A percentile compares a stretch with the other conserved stretches of the same genome.
Evolutionary conservation across 2,113 vertebrate genomes (phyloP).

Genomic region (Sigmodon hispidus): DNA sequence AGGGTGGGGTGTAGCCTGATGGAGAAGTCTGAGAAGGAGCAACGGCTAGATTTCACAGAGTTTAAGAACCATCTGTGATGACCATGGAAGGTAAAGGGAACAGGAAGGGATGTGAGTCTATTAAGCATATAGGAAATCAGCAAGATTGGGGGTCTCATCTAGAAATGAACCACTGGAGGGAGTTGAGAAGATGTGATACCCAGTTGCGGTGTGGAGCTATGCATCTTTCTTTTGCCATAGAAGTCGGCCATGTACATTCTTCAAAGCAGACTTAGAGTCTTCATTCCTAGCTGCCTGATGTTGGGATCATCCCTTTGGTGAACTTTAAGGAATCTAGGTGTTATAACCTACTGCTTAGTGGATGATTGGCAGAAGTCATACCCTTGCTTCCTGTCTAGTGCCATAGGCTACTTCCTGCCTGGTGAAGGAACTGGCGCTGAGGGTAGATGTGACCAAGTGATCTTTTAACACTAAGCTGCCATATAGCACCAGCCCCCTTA

Average conservation of each 20-base stretch:
- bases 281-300: neutral
- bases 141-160: neutral
- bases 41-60: neutral
- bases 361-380: neutral
- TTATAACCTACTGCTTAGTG: neutral
- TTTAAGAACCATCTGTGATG: neutral
- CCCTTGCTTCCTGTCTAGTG: neutral
- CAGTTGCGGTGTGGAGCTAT: neutral
- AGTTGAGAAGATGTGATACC: neutral
- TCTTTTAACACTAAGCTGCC: neutral
- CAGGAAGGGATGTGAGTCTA: too few relatives aligned
- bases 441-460: too few relatives aligned
- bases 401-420: too few relatives aligned
- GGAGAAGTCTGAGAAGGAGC: neutral
- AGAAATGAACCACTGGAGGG: accelerated
- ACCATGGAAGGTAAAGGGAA: too few relatives aligned
- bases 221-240: neutral
- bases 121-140: neutral
- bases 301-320: neutral
- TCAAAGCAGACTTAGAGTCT: neutral
- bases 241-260: neutral
- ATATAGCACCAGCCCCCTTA: accelerated
- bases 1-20: accelerated
- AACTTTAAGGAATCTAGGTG: neutral
- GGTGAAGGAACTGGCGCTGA: too few relatives aligned